Conservation (phyloP, 2,888 invertebrate genomes). For the Gibbula magus region DNA sequence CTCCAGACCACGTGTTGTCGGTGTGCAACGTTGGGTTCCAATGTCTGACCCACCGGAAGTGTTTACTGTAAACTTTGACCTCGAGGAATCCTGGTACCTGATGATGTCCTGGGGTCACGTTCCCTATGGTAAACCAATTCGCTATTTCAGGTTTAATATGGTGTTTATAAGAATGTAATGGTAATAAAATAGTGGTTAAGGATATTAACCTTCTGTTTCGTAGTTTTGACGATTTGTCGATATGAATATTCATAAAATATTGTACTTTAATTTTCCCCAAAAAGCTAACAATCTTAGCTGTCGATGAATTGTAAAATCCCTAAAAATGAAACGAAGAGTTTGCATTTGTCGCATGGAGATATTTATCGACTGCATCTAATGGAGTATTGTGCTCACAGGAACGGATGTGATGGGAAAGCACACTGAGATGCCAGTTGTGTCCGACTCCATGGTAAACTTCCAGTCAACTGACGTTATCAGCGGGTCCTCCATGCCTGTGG, state of each 20-base stretch:
- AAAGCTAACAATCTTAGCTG: too few species aligned
- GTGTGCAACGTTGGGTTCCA: slow-evolving; percentile 18
- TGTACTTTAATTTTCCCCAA: too few species aligned
- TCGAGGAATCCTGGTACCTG: slow-evolving; percentile 35
- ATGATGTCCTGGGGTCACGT: slow-evolving; percentile 46
- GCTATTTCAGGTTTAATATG: neutral
- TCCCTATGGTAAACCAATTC: slow-evolving; percentile 34
- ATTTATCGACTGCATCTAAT: neutral
- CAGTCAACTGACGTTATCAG: slow-evolving; percentile 33
- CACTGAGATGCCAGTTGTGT: slow-evolving; percentile 45
- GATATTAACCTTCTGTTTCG: too few species aligned
- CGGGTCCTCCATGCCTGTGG: slow-evolving; percentile 44
- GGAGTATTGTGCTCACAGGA: slow-evolving; percentile 33
- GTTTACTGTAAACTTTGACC: slow-evolving; percentile 33
- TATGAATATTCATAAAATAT: too few species aligned
- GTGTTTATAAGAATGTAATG: neutral
- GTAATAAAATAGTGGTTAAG: too few species aligned
- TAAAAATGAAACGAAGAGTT: too few species aligned
- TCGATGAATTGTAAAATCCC: too few species aligned
- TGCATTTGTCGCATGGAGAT: neutral
- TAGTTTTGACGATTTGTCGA: too few species aligned
- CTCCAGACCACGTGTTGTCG: slow-evolving; percentile 29
- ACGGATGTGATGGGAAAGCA: slow-evolving; percentile 52
- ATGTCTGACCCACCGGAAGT: slow-evolving; percentile 8
- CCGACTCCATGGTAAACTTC: slow-evolving; percentile 41